Evolutionary conservation across 2,113 vertebrate species (phyloP), one percentile per base, ranked within the genome.

Genomic region (Hydrolagus affinis): DNA sequence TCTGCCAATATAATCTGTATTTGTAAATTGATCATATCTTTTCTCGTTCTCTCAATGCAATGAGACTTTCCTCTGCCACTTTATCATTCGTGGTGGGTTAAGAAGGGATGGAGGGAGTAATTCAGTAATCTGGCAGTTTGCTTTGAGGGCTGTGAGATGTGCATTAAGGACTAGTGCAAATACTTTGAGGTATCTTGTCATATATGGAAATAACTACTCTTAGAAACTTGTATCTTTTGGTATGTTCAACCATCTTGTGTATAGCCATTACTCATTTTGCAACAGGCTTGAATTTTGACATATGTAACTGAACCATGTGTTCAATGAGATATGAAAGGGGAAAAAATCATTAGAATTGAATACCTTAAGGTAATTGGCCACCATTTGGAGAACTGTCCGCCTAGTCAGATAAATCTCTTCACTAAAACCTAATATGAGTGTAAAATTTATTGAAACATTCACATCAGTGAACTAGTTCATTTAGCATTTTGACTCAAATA

Each of bases 181-280:
- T 44, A 75, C 17, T 74, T 30, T 75, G 73, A 75, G 32, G 28
- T 64, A 25, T 66, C 32, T 83, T 68, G 25, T 17, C 62, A 83
- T 83, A 2, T 83, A 28, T 15, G 32, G 78, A 11, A 9, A 44
- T 44, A 25, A 83, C 64, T 62, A 25, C 19, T 83, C 19, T 66
- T 64, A 10, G 56, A 75, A 75, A 30, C 78, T 44, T 44, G 44
- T 44, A 83, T 83, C 78, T 83, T n/a, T 83, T 83, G 62, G 60
- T 83, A 9, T 32, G 8, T 83, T 83, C 78, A 66, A 17, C 62
- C 12, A 66, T 21, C 78, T 66, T 83, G 28, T 83, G 28, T 83
- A 68, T 68, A 83, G 66, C 78, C 78, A 83, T 83, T 83, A 66
- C 60, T 83, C n/a, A 62, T 62, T 15, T 80, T 80, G 3, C 17